Evolutionary conservation across 2,797 vertebrate species (phyloP).

Genomic region (Hozukius guyotensis): DNA sequence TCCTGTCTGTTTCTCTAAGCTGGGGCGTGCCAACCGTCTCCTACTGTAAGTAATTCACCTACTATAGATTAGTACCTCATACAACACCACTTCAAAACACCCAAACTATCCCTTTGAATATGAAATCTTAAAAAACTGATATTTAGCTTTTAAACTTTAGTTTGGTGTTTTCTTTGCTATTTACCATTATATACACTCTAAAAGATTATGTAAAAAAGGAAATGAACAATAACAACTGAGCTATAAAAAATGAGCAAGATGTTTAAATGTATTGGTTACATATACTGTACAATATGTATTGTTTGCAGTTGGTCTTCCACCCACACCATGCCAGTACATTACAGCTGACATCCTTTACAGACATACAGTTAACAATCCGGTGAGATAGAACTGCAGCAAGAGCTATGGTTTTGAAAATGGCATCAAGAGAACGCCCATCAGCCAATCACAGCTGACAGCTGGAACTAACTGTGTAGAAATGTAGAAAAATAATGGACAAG

Average conservation of each 20-base stretch:
- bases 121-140: not conserved
- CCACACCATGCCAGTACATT: not conserved
- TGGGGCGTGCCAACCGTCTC: too few species aligned
- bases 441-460: not conserved
- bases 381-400: not conserved
- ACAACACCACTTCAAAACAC: too few species aligned
- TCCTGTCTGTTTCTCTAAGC: too few species aligned
- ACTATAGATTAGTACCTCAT: too few species aligned
- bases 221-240: not conserved
- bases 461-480: not conserved
- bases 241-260: not conserved
- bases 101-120: too few species aligned
- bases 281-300: not conserved
- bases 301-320: not conserved
- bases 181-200: not conserved
- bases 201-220: not conserved
- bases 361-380: not conserved
- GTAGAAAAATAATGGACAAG: not conserved
- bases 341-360: not conserved
- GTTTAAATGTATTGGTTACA: not conserved
- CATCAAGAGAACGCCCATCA: not conserved
- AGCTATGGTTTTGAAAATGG: not conserved
- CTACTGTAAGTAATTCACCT: too few species aligned
- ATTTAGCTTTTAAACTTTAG: not conserved
- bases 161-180: not conserved